A percentile compares a stretch with the other conserved stretches of the same genome.
phyloP scores from a whole-genome alignment of 2,113 vertebrate species.

The Heterochromis multidens region DNA sequence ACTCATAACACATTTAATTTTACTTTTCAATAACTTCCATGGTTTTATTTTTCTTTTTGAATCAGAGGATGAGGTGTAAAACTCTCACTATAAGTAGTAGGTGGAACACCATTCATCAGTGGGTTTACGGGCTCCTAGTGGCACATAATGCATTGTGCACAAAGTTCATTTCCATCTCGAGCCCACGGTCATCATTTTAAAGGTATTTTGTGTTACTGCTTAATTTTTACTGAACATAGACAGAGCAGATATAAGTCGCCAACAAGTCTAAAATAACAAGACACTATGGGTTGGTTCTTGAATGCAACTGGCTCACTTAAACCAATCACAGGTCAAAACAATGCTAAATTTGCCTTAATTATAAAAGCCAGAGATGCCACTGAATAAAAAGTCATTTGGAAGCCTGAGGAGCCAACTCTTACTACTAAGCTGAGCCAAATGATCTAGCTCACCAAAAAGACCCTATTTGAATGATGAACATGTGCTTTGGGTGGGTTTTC shows the following conservation, averaged over 20 bases:
- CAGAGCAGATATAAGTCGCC: not conserved
- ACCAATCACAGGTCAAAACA: not conserved
- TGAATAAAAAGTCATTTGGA: not conserved
- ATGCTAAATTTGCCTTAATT: not conserved
- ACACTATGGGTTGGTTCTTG: not conserved
- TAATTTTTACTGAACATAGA: not conserved
- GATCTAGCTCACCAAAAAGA: not conserved
- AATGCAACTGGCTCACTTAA: not conserved
- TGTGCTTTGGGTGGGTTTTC: slow-evolving; percentile 27
- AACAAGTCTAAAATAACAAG: not conserved
- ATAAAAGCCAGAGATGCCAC: not conserved
- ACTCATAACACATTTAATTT: not conserved
- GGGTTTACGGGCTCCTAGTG: not conserved
- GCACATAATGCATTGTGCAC: not conserved
- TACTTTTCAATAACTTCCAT: not conserved
- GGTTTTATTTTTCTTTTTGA: not conserved
- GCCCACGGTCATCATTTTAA: not conserved
- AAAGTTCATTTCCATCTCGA: not conserved
- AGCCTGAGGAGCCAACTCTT: not conserved
- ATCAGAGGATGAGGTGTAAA: not conserved
- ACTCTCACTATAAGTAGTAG: not conserved
- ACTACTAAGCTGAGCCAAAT: not conserved
- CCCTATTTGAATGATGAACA: slow-evolving; percentile 10
- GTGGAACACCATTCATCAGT: not conserved
- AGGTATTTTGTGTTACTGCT: not conserved